A percentile compares a stretch with the other conserved stretches of the same genome.
phyloP scores from a whole-genome alignment of 2,797 vertebrate species.

The Numenius phaeopus region DNA sequence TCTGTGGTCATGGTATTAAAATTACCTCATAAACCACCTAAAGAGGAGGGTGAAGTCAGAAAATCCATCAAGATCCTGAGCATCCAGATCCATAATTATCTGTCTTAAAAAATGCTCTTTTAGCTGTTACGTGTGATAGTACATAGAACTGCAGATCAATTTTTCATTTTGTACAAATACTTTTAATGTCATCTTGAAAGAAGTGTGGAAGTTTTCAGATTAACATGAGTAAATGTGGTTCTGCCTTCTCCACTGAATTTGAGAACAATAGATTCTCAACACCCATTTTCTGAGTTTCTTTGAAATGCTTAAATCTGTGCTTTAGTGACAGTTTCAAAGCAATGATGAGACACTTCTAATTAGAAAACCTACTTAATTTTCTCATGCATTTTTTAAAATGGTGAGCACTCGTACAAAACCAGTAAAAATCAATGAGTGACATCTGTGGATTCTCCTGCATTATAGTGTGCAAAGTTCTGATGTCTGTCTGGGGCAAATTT shows the following conservation, averaged over 20 bases:
- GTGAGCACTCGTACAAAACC: background rate
- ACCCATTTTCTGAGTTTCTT: background rate
- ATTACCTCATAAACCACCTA: background rate
- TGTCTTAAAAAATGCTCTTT: background rate
- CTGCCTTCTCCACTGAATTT: background rate
- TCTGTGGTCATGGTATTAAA: background rate
- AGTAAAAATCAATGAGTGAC: background rate
- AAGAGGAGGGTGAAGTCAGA: background rate
- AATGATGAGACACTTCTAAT: background rate
- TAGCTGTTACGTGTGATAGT: background rate
- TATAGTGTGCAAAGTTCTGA: fast-evolving
- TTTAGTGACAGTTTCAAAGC: background rate
- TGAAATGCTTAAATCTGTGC: background rate
- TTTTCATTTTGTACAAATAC: background rate
- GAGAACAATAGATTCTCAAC: background rate
- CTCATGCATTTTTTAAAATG: background rate
- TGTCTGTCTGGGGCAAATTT: background rate
- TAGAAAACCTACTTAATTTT: background rate
- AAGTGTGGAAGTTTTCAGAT: background rate
- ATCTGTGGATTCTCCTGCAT: background rate
- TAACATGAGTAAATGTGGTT: background rate
- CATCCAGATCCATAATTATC: background rate
- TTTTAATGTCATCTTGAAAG: background rate
- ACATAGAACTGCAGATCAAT: fast-evolving
- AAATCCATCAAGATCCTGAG: background rate